phyloP scores from a whole-genome alignment of 2,113 vertebrate species.

The Columbina picui region DNA sequence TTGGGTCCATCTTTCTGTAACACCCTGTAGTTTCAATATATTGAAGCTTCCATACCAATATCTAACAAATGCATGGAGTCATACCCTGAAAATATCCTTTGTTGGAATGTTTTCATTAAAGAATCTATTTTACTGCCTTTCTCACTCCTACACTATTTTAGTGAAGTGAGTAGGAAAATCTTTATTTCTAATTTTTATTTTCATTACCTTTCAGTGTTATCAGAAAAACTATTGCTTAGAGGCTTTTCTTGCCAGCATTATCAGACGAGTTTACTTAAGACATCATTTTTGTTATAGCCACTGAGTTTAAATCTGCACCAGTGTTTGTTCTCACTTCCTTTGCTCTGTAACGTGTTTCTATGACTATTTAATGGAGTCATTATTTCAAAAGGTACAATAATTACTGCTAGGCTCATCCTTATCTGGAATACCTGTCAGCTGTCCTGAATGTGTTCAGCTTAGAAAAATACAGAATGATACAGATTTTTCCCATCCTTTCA shows the following conservation, averaged over 20 bases:
- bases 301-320: neutral
- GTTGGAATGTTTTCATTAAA: neutral
- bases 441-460: neutral
- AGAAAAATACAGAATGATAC: neutral
- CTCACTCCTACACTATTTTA: neutral
- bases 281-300: neutral
- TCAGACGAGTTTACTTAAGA: neutral
- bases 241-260: neutral
- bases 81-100: neutral
- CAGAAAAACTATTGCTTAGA: neutral
- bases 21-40: neutral
- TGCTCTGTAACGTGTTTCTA: neutral
- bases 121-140: neutral
- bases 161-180: neutral
- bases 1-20: too few relatives aligned
- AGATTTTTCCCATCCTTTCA: neutral
- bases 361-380: neutral
- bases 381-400: neutral
- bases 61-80: neutral
- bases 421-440: neutral
- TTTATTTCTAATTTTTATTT: constrained; percentile 21
- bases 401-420: neutral
- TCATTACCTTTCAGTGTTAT: neutral
- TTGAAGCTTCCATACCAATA: neutral
- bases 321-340: neutral